Percentiles rank a stretch among this genome's conserved stretches.
phyloP scores from a whole-genome alignment of 2,797 vertebrate genomes.

The Nannoperca obscura region DNA sequence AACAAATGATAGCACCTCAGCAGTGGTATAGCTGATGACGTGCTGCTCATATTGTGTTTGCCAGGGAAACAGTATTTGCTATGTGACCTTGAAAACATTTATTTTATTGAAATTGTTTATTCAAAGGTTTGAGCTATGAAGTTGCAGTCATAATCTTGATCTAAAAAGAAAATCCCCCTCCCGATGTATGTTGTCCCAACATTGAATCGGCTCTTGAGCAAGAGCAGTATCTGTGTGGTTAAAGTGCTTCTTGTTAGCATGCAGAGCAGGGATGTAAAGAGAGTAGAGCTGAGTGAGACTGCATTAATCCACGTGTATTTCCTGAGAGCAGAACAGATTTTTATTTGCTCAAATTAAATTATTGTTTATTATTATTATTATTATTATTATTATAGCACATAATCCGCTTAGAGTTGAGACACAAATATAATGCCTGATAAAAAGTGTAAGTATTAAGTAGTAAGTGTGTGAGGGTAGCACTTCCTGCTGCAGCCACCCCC shows the following conservation, averaged over 20 bases:
- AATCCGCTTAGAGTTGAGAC: too few relatives aligned
- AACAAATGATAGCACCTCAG: background rate
- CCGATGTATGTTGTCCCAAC: conserved; percentile 53
- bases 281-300: background rate
- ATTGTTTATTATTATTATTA: too few relatives aligned
- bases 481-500: too few relatives aligned
- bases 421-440: background rate
- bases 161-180: conserved; percentile 37
- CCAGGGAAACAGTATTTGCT: background rate
- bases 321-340: too few relatives aligned
- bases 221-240: conserved; percentile 18
- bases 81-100: too few relatives aligned
- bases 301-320: too few relatives aligned
- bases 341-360: too few relatives aligned
- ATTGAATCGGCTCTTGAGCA: conserved; percentile 24
- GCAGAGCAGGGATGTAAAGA: background rate
- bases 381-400: too few relatives aligned
- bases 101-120: too few relatives aligned
- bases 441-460: background rate
- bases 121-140: too few relatives aligned
- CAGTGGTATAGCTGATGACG: background rate
- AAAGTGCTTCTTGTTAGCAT: too few relatives aligned
- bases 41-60: background rate
- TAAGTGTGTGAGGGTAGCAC: too few relatives aligned
- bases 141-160: background rate